These are phyloP conservation scores for Cephus spinipes DNA, from an alignment of 2,888 invertebrate genomes.

Conservation along the genomic window DNA sequence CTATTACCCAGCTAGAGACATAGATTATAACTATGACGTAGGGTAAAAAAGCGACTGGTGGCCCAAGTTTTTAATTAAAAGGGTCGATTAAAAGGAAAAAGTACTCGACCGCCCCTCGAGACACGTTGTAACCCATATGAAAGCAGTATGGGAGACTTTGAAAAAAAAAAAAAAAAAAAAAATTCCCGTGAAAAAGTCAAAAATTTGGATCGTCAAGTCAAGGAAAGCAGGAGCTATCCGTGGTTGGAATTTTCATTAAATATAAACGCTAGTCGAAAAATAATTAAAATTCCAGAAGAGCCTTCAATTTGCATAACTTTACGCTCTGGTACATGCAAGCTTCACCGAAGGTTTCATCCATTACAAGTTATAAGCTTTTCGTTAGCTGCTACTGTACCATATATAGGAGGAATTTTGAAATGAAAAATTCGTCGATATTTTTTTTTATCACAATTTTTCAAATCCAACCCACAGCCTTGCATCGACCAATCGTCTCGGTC, in stretches of 20 bases:
- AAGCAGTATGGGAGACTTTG: not conserved
- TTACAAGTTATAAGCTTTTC: not conserved
- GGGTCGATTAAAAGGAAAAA: not conserved
- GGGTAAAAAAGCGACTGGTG: not conserved
- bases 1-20: not conserved
- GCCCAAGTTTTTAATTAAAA: not conserved
- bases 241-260: slow-evolving; percentile 43
- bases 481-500: not conserved
- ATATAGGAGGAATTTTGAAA: not conserved
- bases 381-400: not conserved
- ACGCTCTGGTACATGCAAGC: slow-evolving; percentile 17
- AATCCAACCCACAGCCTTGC: not conserved
- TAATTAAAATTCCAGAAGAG: slow-evolving; percentile 44
- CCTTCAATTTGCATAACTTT: slow-evolving; percentile 48
- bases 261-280: slow-evolving; percentile 36
- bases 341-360: not conserved
- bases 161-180: not conserved
- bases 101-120: not conserved
- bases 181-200: no score
- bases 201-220: not conserved
- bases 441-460: not conserved
- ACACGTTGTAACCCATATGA: not conserved
- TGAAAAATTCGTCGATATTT: not conserved
- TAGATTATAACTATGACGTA: not conserved
- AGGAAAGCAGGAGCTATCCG: not conserved